Conservation (phyloP, 2,888 invertebrate genomes). For the Tricholauxania praeusta region DNA sequence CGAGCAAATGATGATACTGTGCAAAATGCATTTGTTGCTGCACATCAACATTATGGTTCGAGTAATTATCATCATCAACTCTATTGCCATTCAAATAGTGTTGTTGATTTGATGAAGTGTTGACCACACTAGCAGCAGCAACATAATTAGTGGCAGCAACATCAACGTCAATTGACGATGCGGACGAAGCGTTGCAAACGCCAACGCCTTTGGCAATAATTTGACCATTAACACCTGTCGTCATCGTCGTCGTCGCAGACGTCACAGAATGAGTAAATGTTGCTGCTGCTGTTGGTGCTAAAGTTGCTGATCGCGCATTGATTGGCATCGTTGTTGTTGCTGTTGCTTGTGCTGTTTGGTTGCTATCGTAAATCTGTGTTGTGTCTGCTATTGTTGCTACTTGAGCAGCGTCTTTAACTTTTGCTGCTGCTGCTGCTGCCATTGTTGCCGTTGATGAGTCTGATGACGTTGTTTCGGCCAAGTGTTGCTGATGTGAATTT, state of each 20-base stretch:
- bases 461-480: constrained; percentile 40
- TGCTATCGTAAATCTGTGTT: constrained; percentile 46
- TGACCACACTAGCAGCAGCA: constrained; percentile 35
- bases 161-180: constrained; percentile 20
- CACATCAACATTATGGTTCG: constrained; percentile 5
- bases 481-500: constrained; percentile 54
- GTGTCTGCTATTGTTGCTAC: constrained; percentile 38
- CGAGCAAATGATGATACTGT: constrained; percentile 9
- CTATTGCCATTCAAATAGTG: constrained; percentile 38
- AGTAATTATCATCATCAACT: constrained; percentile 38
- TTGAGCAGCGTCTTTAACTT: constrained; percentile 39
- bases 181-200: constrained; percentile 42
- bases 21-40: constrained; percentile 25
- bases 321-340: constrained; percentile 38
- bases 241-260: constrained; percentile 29
- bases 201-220: constrained; percentile 61
- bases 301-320: constrained; percentile 46
- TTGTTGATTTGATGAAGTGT: constrained; percentile 41
- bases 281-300: constrained; percentile 43
- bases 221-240: constrained; percentile 66
- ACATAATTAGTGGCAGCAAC: constrained; percentile 43
- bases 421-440: constrained; percentile 36
- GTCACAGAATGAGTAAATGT: constrained; percentile 35
- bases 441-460: constrained; percentile 36
- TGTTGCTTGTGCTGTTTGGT: constrained; percentile 34